Base-by-base conservation (phyloP, 2,113 vertebrate genomes). In the Psammodynastes pulverulentus region DNA sequence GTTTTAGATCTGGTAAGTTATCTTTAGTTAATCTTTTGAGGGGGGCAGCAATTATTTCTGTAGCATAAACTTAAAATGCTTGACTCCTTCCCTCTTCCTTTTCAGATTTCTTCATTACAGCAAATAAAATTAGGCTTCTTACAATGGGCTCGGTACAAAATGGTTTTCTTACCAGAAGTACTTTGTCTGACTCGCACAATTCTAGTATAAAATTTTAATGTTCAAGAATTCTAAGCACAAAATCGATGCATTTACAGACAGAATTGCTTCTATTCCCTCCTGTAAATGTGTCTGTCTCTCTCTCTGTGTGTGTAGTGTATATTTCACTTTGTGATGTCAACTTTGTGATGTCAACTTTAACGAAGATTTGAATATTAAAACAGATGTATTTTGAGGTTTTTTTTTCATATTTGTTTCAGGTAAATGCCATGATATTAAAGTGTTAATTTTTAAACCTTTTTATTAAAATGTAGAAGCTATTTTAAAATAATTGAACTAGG, bases 361-460 rank as follows among this genome's bases (percentile, higher is more conserved):
- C 24, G 84, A 90, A 94, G 54, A 95, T 48, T 56, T 92, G 29
- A 91, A 84, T 96, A 84, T 93, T 95, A 96, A 95, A 97, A 94
- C 84, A 96, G 93, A 90, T 79, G 94, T 79, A 93, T 95, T 93
- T 91, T 96, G 96, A 96, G 95, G 92, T 95, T 90, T 93, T 96
- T 94, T 95, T n/a, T 95, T 94, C 48, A 67, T 5, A 95, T 96
- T 96, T 97, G 94, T 97, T 91, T 89, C 84, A 93, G 89, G 85
- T 92, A 95, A 96, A 97, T 97, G 97, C 97, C 97, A 97, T 96
- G 94, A 39, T 93, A 89, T 2, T 86, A 94, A 94, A 93, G 91
- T 87, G 86, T 92, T 97, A 58, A 46, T 95, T 96, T 91, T 94
- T 92, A 84, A 58, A 51, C 24, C 23, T 84, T 48, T 45, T 94